These are phyloP conservation scores for Eilema depressum DNA, from an alignment of 2,888 invertebrate genomes.

Conservation along the genomic window DNA sequence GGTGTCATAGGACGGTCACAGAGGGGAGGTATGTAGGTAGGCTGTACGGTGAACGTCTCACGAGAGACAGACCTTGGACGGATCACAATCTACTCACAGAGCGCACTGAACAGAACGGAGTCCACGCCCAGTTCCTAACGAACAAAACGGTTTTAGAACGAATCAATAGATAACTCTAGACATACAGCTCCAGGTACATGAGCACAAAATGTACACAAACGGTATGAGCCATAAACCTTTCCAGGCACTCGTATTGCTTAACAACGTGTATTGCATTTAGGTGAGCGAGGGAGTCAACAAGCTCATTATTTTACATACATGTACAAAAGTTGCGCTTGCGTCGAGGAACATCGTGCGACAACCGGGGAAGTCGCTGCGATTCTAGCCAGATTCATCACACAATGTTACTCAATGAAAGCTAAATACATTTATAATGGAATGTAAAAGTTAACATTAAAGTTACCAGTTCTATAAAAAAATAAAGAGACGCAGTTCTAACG, in stretches of 20 bases:
- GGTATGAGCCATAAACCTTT: background rate
- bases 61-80: slow-evolving; percentile 69
- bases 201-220: slow-evolving; percentile 1
- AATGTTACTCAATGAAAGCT: background rate
- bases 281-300: slow-evolving; percentile 2
- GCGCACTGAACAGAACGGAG: slow-evolving; percentile 20
- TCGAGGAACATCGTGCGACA: background rate
- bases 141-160: slow-evolving; percentile 13
- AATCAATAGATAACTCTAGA: background rate
- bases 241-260: slow-evolving; percentile 17
- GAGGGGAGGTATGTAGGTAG: background rate
- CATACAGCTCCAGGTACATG: background rate
- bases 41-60: background rate
- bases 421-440: background rate
- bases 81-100: slow-evolving; percentile 68
- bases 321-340: slow-evolving; percentile 2
- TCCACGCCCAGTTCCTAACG: slow-evolving; percentile 12
- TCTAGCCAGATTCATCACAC: background rate
- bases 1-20: background rate
- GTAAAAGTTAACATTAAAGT: background rate
- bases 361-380: background rate
- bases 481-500: background rate
- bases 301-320: background rate
- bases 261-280: background rate
- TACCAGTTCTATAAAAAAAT: slow-evolving; percentile 1